A percentile compares a stretch with the other conserved stretches of the same genome.
Conservation (phyloP, 2,797 vertebrate species). For the Acrossocheilus fasciatus region DNA sequence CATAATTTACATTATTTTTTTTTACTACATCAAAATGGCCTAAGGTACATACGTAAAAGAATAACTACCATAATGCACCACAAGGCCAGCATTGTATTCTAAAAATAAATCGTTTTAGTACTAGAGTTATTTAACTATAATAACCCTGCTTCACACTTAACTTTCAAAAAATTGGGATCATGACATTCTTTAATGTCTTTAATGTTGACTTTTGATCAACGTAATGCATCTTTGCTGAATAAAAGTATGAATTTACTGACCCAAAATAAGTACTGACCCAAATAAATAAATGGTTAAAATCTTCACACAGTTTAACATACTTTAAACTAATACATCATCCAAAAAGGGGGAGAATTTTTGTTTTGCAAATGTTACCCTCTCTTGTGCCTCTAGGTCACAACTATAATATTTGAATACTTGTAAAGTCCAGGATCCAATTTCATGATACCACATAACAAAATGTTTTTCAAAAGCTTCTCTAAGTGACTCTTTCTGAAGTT, state of each 20-base stretch:
- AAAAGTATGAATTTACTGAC: not conserved
- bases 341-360: not conserved
- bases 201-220: not conserved
- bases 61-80: not conserved
- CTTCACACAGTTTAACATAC: not conserved
- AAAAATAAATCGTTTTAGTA: not conserved
- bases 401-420: slow-evolving; percentile 23
- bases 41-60: not conserved
- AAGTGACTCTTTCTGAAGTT: not conserved
- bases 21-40: not conserved
- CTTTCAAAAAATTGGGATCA: not conserved
- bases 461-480: not conserved
- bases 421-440: slow-evolving; percentile 13
- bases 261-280: not conserved
- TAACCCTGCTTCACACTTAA: not conserved
- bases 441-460: not conserved
- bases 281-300: not conserved
- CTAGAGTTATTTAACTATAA: not conserved
- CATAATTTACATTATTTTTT: not conserved
- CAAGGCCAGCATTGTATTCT: not conserved
- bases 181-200: not conserved
- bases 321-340: not conserved
- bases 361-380: slow-evolving; percentile 16
- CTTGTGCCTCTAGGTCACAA: not conserved
- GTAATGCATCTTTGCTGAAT: not conserved